Evolutionary conservation across 2,888 invertebrate species (phyloP), one percentile per base, ranked within the genome.

Genomic region (Beris morrisii): DNA sequence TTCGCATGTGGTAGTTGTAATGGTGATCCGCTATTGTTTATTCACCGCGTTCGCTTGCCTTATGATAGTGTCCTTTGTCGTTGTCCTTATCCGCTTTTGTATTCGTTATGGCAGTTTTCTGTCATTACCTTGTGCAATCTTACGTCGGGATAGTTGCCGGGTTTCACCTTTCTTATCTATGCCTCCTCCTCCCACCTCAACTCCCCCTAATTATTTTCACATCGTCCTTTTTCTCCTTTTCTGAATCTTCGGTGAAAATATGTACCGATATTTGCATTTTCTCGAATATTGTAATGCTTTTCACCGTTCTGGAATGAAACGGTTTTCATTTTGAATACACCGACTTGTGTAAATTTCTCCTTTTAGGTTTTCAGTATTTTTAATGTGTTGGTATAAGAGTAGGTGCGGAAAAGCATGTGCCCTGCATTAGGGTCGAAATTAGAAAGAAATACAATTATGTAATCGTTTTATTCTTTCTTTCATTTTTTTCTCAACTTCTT

Each of bases 1-100:
- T 50, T 53, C 59, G 44, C 12, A 48, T 69, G 69, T 69, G 44
- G 68, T 68, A 59, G 64, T 66, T 45, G 38, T 38, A 38, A 38
- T 38, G 9, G 38, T 38, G 38, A 22, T 9, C 9, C 38, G 9
- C 38, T 38, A 38, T 5, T 38, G 38, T 64, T 31, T 43, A 7
- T 31, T 48, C 44, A n/a, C 59, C 5, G 22, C 22, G 32, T 59
- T 43, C 43, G 9, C 22, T 48, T 13, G 48, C 48, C 43, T 43
- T 31, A 11, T 59, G 50, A 48, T 61, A 61, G 28, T 58, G 61
- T 32, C 61, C 38, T 61, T 50, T 43, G 30, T 9, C 50, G 52
- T 31, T 52, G 46, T 52, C 52, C 38, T 38, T 5, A 38, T 38
- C 38, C 38, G 38, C 3, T 38, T 38, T 38, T 38, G 5, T 38